A percentile compares a stretch with the other conserved stretches of the same genome.
phyloP scores from a whole-genome alignment of 1,140 invertebrate species.

The Nephila pilipes region DNA sequence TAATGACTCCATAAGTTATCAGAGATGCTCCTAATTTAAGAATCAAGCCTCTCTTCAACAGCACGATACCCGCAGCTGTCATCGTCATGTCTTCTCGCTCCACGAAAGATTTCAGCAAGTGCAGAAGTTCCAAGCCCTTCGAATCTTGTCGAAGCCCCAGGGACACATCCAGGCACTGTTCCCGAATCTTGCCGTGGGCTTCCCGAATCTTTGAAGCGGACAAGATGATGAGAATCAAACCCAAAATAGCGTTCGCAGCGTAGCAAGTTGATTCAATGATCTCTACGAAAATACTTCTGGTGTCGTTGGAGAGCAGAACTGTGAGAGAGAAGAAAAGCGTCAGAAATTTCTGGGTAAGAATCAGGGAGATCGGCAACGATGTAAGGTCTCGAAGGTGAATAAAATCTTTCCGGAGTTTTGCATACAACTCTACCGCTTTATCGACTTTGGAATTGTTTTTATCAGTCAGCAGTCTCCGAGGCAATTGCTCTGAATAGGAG shows the following conservation, averaged over 20 bases:
- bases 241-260: constrained; percentile 12
- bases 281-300: neutral
- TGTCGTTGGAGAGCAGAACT: neutral
- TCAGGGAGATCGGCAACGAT: neutral
- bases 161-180: neutral
- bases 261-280: neutral
- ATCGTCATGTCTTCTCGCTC: constrained; percentile 44
- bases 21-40: constrained; percentile 21
- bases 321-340: neutral
- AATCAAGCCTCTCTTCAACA: neutral
- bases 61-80: constrained; percentile 25
- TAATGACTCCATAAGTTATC: constrained; percentile 45
- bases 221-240: neutral
- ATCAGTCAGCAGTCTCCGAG: neutral
- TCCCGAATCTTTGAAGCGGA: constrained; percentile 11
- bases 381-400: neutral
- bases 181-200: neutral
- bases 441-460: neutral
- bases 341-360: neutral
- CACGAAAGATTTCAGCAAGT: constrained; percentile 31
- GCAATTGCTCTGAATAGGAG: neutral
- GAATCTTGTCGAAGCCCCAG: neutral
- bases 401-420: neutral
- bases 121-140: neutral
- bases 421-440: neutral